A percentile compares a stretch with the other conserved stretches of the same genome.
Conservation (phyloP, 1,140 invertebrate species). For the Psilanteris sp. region DNA sequence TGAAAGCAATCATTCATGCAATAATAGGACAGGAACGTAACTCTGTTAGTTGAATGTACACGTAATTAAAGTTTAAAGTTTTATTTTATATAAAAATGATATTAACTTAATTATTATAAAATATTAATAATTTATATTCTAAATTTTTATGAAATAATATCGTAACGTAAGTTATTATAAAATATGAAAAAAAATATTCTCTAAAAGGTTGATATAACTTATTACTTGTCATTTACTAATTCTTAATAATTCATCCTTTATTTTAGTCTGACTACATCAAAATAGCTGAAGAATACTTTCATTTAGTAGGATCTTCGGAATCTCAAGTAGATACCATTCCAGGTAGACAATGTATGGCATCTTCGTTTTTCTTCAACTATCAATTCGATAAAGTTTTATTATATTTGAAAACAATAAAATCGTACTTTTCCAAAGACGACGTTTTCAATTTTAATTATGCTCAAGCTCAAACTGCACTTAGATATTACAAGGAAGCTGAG, state of each 20-base stretch:
- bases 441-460: conserved; percentile 98
- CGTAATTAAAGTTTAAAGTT: no score
- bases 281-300: conserved; percentile 97
- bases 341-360: conserved; percentile 98
- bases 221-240: no score
- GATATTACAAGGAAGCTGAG: conserved; percentile 97
- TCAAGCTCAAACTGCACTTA: conserved; percentile 95
- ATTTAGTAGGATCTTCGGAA: conserved; percentile 95
- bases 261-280: conserved; percentile 94
- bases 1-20: conserved; percentile 97
- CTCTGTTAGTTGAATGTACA: conserved; percentile 89
- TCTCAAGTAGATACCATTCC: conserved; percentile 97
- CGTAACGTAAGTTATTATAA: no score
- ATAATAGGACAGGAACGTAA: conserved; percentile 94
- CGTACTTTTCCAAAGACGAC: conserved; percentile 97
- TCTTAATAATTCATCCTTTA: no score
- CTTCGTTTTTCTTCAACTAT: conserved; percentile 90
- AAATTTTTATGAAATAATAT: no score
- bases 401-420: conserved; percentile 98
- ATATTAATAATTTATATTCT: no score
- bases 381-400: conserved; percentile 89
- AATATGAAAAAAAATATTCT: no score
- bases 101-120: no score
- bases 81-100: no score
- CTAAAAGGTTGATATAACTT: no score